A percentile compares a stretch with the other conserved stretches of the same genome.
Conservation (phyloP, 2,888 invertebrate species). For the Cataglyphis rosenhaueri region DNA sequence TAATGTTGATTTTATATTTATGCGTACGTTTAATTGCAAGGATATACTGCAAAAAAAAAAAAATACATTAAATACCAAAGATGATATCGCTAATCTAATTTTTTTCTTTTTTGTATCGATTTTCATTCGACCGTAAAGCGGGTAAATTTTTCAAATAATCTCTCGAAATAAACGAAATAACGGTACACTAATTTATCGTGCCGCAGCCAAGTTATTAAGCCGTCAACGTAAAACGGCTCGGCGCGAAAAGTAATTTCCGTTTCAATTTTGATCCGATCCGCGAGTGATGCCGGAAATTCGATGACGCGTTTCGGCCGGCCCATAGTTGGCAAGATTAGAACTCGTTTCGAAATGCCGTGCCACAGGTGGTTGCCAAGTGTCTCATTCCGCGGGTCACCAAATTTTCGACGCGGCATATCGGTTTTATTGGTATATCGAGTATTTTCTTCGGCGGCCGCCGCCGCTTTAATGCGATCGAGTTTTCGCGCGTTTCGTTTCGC, state of each 20-base stretch:
- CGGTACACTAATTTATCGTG: conserved; percentile 38
- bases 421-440: conserved; percentile 65
- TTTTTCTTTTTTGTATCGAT: neutral
- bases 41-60: no score
- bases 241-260: conserved; percentile 54
- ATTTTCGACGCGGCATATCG: conserved; percentile 69
- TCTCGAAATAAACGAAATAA: conserved; percentile 3
- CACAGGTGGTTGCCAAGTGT: conserved; percentile 76
- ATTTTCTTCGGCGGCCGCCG: conserved; percentile 62
- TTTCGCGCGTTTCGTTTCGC: neutral
- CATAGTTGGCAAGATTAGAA: conserved; percentile 73
- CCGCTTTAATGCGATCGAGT: conserved; percentile 27
- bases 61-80: neutral
- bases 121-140: neutral
- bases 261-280: conserved; percentile 56
- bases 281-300: conserved; percentile 67
- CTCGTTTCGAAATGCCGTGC: conserved; percentile 75
- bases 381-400: conserved; percentile 73
- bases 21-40: neutral
- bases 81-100: neutral
- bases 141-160: neutral
- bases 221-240: conserved; percentile 44
- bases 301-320: conserved; percentile 69
- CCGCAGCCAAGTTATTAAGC: conserved; percentile 41
- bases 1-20: neutral